These are phyloP conservation scores for Zaprionus gabonicus DNA, from an alignment of 1,140 invertebrate genomes.

Conservation along the genomic window DNA sequence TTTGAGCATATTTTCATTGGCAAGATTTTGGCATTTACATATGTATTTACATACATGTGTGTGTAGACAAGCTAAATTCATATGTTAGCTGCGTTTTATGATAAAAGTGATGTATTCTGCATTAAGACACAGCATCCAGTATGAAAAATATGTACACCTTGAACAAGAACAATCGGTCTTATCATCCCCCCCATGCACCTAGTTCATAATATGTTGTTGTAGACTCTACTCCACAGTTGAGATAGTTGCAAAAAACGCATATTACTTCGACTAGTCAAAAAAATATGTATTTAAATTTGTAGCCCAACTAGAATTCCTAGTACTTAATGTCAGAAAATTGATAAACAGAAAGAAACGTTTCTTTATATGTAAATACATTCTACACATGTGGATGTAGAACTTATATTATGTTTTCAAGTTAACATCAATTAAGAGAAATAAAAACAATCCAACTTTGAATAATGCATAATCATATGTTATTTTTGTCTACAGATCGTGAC, in stretches of 20 bases:
- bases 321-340: background rate
- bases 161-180: background rate
- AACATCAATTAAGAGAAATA: background rate
- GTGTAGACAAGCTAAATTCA: background rate
- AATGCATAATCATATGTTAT: background rate
- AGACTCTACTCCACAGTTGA: background rate
- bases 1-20: slow-evolving; percentile 24
- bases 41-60: background rate
- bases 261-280: no score
- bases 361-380: background rate
- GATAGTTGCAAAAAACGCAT: no score
- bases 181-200: background rate
- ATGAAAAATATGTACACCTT: no score
- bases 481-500: slow-evolving; percentile 55
- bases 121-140: background rate
- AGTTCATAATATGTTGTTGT: background rate
- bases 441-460: background rate
- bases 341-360: background rate
- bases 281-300: no score
- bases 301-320: background rate
- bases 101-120: background rate
- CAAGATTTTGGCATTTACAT: slow-evolving; percentile 18
- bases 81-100: background rate
- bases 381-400: background rate
- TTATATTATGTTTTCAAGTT: background rate